Conservation (phyloP, 2,797 vertebrate species). For the Naso thynnoides region DNA sequence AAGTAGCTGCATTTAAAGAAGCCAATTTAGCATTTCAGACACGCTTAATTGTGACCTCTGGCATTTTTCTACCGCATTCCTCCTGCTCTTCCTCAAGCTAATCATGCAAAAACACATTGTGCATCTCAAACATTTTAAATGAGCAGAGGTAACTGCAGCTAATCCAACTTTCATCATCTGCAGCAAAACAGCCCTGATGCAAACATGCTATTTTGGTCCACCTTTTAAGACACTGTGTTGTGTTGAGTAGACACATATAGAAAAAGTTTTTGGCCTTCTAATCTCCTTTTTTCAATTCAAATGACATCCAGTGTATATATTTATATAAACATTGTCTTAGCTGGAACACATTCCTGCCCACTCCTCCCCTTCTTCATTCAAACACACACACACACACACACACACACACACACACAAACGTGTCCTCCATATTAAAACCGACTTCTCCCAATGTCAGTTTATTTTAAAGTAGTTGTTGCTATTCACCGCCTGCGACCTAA, state of each 20-base stretch:
- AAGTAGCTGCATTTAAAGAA: constrained; percentile 32
- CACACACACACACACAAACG: constrained; percentile 7
- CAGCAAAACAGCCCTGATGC: constrained; percentile 24
- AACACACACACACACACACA: no score
- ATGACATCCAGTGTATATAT: constrained; percentile 26
- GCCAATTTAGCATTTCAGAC: constrained; percentile 52
- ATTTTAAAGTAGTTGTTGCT: constrained; percentile 77
- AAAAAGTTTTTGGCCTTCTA: not conserved
- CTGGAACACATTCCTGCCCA: constrained; percentile 40
- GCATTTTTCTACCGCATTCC: constrained; percentile 32
- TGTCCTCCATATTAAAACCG: constrained; percentile 45
- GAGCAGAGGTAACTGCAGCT: constrained; percentile 29
- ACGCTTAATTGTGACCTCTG: constrained; percentile 35
- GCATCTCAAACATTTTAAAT: constrained; percentile 44
- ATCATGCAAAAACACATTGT: constrained; percentile 26
- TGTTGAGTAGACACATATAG: constrained; percentile 5
- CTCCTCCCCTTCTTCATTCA: not conserved
- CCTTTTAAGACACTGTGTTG: not conserved
- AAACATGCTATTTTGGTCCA: constrained; percentile 18
- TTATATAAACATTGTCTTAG: constrained; percentile 43
- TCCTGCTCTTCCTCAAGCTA: constrained; percentile 15
- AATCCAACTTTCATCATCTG: constrained; percentile 36
- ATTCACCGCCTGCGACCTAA: constrained; percentile 74
- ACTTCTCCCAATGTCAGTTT: constrained; percentile 62
- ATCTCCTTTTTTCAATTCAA: constrained; percentile 14